Evolutionary conservation across 2,113 vertebrate genomes (phyloP).

Genomic region (Lota lota): DNA sequence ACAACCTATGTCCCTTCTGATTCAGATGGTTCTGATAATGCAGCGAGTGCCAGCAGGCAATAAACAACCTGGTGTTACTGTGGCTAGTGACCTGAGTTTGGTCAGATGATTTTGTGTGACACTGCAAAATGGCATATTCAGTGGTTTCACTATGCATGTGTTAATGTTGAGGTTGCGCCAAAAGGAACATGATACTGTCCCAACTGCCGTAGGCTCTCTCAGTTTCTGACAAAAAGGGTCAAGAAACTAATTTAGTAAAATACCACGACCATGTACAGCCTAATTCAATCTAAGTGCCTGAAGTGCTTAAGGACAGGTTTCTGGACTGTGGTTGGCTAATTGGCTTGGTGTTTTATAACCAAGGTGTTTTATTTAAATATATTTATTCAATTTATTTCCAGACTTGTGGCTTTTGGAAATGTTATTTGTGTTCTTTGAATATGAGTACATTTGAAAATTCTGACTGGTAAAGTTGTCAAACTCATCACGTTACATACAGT

Average conservation of each 20-base stretch:
- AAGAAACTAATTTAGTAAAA: neutral
- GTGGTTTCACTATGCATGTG: conserved; percentile 4
- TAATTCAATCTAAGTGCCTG: too few species aligned
- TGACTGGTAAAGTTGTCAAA: neutral
- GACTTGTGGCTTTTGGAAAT: too few species aligned
- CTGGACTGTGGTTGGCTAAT: too few species aligned
- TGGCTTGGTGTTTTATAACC: too few species aligned
- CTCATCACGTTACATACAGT: neutral
- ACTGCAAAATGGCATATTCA: neutral
- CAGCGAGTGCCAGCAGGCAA: neutral
- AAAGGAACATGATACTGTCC: neutral
- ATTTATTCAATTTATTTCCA: too few species aligned
- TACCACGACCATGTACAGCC: neutral
- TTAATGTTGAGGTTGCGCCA: neutral
- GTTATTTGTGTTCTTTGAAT: neutral
- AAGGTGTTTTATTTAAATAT: too few species aligned
- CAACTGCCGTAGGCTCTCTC: neutral
- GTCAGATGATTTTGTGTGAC: conserved; percentile 1
- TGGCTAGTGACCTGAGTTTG: conserved; percentile 1
- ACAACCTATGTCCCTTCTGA: neutral
- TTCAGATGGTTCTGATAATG: neutral
- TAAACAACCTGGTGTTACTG: neutral
- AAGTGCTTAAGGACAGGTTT: too few species aligned
- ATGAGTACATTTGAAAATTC: neutral
- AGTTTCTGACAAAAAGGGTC: neutral